Percentiles rank a stretch among this genome's conserved stretches.
These are phyloP conservation scores for Pelodiscus sinensis DNA, from an alignment of 2,113 vertebrate genomes.

Conservation along the genomic window DNA sequence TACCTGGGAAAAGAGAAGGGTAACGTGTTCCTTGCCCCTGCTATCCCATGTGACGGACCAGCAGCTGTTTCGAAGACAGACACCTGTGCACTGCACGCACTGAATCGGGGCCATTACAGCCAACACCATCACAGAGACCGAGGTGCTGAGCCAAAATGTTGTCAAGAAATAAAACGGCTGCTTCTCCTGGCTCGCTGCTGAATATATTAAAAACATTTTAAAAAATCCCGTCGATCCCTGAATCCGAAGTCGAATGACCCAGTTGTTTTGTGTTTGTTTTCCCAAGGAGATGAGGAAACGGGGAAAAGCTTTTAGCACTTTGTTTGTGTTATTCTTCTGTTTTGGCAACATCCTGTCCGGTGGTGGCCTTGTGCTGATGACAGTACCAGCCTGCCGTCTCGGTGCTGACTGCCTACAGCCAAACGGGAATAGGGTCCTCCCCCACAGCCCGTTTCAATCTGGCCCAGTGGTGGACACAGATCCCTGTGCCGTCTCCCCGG, in stretches of 20 bases:
- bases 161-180: conserved; percentile 61
- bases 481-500: conserved; percentile 87
- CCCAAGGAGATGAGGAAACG: conserved; percentile 67
- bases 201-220: conserved; percentile 78
- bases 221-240: conserved; percentile 86
- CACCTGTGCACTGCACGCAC: conserved; percentile 17
- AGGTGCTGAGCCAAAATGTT: conserved; percentile 51
- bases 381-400: conserved; percentile 70
- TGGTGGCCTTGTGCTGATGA: conserved; percentile 75
- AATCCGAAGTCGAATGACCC: conserved; percentile 80
- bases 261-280: conserved; percentile 76
- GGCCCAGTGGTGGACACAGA: conserved; percentile 97
- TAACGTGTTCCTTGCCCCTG: conserved; percentile 12
- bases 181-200: conserved; percentile 62
- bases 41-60: conserved; percentile 12
- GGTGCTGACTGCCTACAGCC: conserved; percentile 63
- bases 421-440: conserved; percentile 66
- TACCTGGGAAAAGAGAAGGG: conserved; percentile 52
- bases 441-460: conserved; percentile 79
- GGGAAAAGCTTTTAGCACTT: conserved; percentile 64
- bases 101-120: conserved; percentile 21
- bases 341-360: conserved; percentile 79
- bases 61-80: conserved; percentile 41
- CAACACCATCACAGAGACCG: neutral
- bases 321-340: conserved; percentile 58